These are phyloP conservation scores for Torymus auratus DNA, from an alignment of 2,888 invertebrate genomes.

Conservation along the genomic window DNA sequence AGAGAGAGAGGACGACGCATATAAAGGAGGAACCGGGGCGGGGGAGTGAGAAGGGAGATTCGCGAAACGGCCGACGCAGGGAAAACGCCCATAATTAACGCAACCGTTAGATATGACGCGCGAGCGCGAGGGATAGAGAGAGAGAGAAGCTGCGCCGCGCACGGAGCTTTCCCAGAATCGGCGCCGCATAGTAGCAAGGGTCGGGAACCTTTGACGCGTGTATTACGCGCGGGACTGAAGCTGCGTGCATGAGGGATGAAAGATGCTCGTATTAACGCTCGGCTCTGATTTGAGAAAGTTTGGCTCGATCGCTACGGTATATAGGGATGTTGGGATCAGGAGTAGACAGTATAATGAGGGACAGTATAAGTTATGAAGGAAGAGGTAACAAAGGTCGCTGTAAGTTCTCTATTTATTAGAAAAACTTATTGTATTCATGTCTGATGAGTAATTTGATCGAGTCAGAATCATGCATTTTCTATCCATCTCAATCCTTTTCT, in stretches of 20 bases:
- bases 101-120: conserved; percentile 27
- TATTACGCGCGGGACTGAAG: neutral
- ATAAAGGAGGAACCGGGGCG: neutral
- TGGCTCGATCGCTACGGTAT: neutral
- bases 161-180: conserved; percentile 20
- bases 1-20: neutral
- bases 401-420: too few species aligned
- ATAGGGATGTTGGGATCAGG: too few species aligned
- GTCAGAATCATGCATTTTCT: too few species aligned
- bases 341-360: too few species aligned
- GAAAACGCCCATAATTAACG: conserved; percentile 56
- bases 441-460: too few species aligned
- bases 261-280: conserved; percentile 6
- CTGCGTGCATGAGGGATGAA: conserved; percentile 1
- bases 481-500: too few species aligned
- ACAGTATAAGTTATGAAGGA: too few species aligned
- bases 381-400: too few species aligned
- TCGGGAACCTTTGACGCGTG: too few species aligned
- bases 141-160: conserved; percentile 12
- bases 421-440: too few species aligned
- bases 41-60: neutral
- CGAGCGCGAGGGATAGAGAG: neutral
- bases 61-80: conserved; percentile 38
- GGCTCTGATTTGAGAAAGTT: conserved; percentile 25
- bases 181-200: too few species aligned